Evolutionary conservation across 2,797 vertebrate species (phyloP).

Genomic region (Aeoliscus strigatus): DNA sequence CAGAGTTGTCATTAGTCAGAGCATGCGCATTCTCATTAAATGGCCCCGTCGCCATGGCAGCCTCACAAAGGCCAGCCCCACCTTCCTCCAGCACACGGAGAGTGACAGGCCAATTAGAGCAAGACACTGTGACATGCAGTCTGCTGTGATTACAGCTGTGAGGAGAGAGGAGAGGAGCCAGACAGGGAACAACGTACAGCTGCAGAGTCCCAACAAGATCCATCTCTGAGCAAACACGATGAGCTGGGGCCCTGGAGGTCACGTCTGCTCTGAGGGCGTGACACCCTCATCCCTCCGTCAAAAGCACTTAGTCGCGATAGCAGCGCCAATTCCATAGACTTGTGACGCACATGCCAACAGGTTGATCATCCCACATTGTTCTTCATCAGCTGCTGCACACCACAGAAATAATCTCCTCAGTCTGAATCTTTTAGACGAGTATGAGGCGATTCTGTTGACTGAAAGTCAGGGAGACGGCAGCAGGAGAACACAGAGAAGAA

Average conservation of each 20-base stretch:
- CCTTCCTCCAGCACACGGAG: constrained; percentile 45
- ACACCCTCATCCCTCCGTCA: constrained; percentile 40
- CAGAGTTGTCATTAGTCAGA: constrained; percentile 80
- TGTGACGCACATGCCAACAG: constrained; percentile 13
- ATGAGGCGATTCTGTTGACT: constrained; percentile 23
- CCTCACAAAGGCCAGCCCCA: constrained; percentile 70
- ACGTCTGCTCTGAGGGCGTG: constrained; percentile 29
- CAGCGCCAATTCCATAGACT: constrained; percentile 39
- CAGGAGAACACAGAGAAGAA: constrained; percentile 30
- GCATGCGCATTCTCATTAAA: constrained; percentile 75
- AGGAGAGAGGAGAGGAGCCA: constrained; percentile 51
- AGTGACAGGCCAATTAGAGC: constrained; percentile 81
- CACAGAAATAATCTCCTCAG: constrained; percentile 22
- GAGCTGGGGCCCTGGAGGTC: constrained; percentile 45
- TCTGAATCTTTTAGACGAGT: constrained; percentile 20
- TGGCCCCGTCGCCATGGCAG: constrained; percentile 75
- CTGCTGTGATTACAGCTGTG: constrained; percentile 72
- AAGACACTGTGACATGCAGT: constrained; percentile 68
- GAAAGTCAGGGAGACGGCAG: constrained; percentile 29
- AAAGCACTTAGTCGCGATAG: constrained; percentile 22
- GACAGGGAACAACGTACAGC: constrained; percentile 38
- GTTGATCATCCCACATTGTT: constrained; percentile 28
- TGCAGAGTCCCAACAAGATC: constrained; percentile 49
- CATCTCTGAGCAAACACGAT: constrained; percentile 44
- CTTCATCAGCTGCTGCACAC: constrained; percentile 26